Evolutionary conservation across 1,140 invertebrate species (phyloP), one percentile per base, ranked within the genome.

Genomic region (Drosophila nikananu): DNA sequence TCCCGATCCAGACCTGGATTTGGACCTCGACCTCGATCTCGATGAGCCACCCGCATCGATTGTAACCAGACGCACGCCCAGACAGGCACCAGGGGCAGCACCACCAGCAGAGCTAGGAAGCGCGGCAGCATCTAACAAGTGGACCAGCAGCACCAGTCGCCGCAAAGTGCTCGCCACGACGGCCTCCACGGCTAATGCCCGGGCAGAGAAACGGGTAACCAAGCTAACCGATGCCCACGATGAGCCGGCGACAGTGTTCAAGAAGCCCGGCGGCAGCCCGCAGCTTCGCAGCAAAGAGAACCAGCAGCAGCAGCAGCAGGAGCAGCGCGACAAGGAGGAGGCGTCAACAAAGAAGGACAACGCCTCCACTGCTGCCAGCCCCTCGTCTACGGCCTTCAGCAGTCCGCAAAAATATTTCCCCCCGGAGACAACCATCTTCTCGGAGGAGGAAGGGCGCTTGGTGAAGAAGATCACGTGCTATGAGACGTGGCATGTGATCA

Each of bases 381-480:
- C 68, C n/a, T 19, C 77, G 44, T 10, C 78, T 5, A 23, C 73
- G 35, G 21, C 37, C 2, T 15, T 23, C 6, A 13, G 37, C 63
- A 49, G 44, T 19, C 48, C 44, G 25, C 55, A 75, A 2, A 80
- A 89, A 61, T 80, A 81, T 52, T 82, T 91, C 44, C 89, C 89
- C 39, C 78, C 84, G 3, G 90, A 92, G 77, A 93, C 92, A 62
- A 92, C 90, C 19, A 83, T 80, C 1, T 82, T 91, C 17, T 77
- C 77, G 19, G 66, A 91, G 49, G 87, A 93, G 59, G 92, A 92
- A 17, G 92, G 92, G n/a, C 90, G 92, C 9, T 54, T 93, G n/a
- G 82, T 93, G 12, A 92, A 92, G 46, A 93, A 93, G 72, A 92
- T 93, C 27, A 93, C 92, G 4, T 93, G 92, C 72, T 93, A 92